Percentiles rank a stretch among this genome's conserved stretches.
phyloP scores from a whole-genome alignment of 37 sponge, comb jelly and placozoan genomes.

The Axinella damicornis region DNA sequence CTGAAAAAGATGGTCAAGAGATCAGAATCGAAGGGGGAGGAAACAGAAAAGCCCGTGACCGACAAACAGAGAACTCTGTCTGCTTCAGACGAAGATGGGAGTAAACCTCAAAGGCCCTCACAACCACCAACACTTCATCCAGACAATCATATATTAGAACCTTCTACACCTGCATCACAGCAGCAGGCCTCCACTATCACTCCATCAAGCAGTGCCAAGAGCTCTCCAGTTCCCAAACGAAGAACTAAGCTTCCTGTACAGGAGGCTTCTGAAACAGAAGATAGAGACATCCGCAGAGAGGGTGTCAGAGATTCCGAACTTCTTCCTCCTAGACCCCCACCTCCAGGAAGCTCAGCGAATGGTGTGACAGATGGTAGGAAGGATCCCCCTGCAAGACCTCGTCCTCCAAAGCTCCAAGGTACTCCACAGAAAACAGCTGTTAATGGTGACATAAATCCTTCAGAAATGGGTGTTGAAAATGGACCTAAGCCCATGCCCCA shows the following conservation, averaged over 20 bases:
- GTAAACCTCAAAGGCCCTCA: background rate
- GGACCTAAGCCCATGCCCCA: background rate
- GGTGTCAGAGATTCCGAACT: no score
- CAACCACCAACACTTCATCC: background rate
- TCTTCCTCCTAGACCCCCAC: constrained; percentile 14
- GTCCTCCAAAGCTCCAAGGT: background rate
- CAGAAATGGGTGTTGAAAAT: background rate
- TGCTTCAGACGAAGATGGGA: background rate
- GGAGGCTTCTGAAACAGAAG: no score
- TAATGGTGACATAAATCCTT: no score
- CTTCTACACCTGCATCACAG: background rate
- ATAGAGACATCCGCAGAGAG: no score
- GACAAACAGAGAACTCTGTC: background rate
- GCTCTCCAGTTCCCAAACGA: no score
- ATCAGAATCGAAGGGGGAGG: constrained; percentile 6
- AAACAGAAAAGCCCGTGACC: background rate
- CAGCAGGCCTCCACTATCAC: no score
- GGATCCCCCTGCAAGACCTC: constrained; percentile 5
- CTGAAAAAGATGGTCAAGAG: constrained; percentile 55
- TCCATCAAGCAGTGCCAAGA: no score
- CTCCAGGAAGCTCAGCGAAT: constrained; percentile 4
- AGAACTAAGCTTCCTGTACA: no score
- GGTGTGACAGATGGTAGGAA: background rate
- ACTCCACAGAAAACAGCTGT: no score
- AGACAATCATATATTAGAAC: background rate